Percentiles rank a stretch among this genome's conserved stretches.
phyloP scores from a whole-genome alignment of 2,888 invertebrate species.

The Leptura quadrifasciata region DNA sequence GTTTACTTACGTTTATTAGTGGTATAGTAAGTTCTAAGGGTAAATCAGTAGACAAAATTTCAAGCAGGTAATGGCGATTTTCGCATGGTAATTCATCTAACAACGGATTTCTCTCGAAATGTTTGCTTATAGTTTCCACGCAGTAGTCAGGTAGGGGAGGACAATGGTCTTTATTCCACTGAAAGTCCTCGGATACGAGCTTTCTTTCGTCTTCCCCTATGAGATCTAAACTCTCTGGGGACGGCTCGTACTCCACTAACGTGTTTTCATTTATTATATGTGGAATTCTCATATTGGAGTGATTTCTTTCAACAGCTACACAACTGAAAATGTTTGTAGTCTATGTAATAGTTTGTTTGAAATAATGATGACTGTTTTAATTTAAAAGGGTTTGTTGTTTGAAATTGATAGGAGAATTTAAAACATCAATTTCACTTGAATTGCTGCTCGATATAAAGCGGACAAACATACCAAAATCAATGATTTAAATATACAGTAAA shows the following conservation, averaged over 20 bases:
- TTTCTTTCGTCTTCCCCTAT: slow-evolving; percentile 72
- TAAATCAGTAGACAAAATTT: slow-evolving; percentile 78
- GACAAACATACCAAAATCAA: too few relatives aligned
- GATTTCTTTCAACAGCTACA: neutral
- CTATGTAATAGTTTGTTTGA: neutral
- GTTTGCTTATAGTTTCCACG: slow-evolving; percentile 74
- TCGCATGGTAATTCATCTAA: slow-evolving; percentile 76
- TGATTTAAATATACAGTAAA: too few relatives aligned
- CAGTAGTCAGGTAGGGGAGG: slow-evolving; percentile 75
- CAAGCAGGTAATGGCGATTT: slow-evolving; percentile 78
- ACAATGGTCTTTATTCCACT: slow-evolving; percentile 75
- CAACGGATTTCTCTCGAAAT: slow-evolving; percentile 76
- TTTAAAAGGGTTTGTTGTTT: neutral
- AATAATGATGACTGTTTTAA: neutral
- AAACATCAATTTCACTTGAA: too few relatives aligned
- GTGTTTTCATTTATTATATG: slow-evolving; percentile 70
- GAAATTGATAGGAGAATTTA: neutral
- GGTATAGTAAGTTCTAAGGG: slow-evolving; percentile 77
- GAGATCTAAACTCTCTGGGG: slow-evolving; percentile 65
- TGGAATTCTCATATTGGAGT: slow-evolving; percentile 56
- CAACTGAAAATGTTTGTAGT: slow-evolving; percentile 8
- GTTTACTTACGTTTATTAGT: slow-evolving; percentile 73
- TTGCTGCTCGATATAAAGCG: too few relatives aligned
- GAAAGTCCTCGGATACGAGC: slow-evolving; percentile 75
- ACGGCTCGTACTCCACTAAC: slow-evolving; percentile 73